Evolutionary conservation across 1,140 invertebrate genomes (phyloP).

Genomic region (Drosophila murphyi): DNA sequence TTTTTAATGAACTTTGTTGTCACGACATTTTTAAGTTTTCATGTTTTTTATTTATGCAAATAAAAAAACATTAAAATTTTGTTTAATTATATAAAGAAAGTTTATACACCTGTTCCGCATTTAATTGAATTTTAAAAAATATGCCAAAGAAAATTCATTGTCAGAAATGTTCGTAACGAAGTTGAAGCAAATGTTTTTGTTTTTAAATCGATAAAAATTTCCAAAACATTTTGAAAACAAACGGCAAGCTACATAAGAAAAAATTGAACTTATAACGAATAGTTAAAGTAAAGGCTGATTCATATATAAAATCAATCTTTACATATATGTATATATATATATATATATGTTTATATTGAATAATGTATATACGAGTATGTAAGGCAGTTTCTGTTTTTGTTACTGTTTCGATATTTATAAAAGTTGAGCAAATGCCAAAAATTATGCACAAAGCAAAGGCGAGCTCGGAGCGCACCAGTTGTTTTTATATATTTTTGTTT

Average conservation of each 20-base stretch:
- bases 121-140: slow-evolving; percentile 39
- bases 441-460: slow-evolving; percentile 71
- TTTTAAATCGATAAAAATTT: slow-evolving; percentile 62
- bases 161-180: slow-evolving; percentile 37
- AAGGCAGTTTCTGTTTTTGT: slow-evolving; percentile 46
- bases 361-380: slow-evolving; percentile 55
- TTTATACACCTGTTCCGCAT: slow-evolving; percentile 45
- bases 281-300: slow-evolving; percentile 44
- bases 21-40: slow-evolving; percentile 34
- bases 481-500: slow-evolving; percentile 19
- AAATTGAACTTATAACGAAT: slow-evolving; percentile 58
- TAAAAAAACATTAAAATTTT: slow-evolving; percentile 33
- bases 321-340: slow-evolving; percentile 16
- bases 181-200: slow-evolving; percentile 46
- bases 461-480: slow-evolving; percentile 41
- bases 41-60: slow-evolving; percentile 44
- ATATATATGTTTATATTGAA: slow-evolving; percentile 56
- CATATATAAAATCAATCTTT: slow-evolving; percentile 2
- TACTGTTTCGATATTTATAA: slow-evolving; percentile 57
- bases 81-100: slow-evolving; percentile 42
- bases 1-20: slow-evolving; percentile 71
- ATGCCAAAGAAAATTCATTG: slow-evolving; percentile 76
- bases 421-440: slow-evolving; percentile 72
- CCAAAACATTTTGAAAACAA: slow-evolving; percentile 66
- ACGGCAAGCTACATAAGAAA: slow-evolving; percentile 66